phyloP scores from a whole-genome alignment of 1,140 invertebrate genomes.

The Achatina immaculata region DNA sequence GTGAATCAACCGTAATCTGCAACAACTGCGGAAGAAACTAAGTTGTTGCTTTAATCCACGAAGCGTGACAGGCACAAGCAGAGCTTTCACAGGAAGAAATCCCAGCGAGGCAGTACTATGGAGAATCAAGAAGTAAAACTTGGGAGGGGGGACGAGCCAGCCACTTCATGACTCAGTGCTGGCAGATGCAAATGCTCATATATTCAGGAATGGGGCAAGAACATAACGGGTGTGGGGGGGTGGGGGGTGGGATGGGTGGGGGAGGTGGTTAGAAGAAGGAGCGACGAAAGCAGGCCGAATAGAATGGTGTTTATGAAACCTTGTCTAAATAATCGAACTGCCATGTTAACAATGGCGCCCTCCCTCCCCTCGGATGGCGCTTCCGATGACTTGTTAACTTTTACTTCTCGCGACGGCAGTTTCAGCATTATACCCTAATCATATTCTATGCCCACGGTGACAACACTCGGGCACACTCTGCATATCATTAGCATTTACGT shows the following conservation, averaged over 20 bases:
- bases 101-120: too few species aligned
- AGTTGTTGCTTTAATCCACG: too few species aligned
- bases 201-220: background rate
- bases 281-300: background rate
- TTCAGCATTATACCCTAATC: background rate
- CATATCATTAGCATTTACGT: conserved; percentile 32
- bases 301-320: too few species aligned
- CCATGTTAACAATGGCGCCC: background rate
- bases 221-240: background rate
- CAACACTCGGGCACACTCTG: conserved; percentile 1
- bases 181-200: background rate
- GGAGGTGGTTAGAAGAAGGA: background rate
- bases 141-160: too few species aligned
- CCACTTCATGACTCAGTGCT: too few species aligned
- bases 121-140: too few species aligned
- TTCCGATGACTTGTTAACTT: background rate
- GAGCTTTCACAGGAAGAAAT: too few species aligned
- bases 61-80: too few species aligned
- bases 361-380: background rate
- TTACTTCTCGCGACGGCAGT: background rate
- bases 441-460: conserved; percentile 10
- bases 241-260: background rate
- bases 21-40: too few species aligned
- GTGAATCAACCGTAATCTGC: too few species aligned
- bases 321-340: background rate